A percentile compares a stretch with the other conserved stretches of the same genome.
These are phyloP conservation scores for Proterorhinus semilunaris DNA, from an alignment of 2,113 vertebrate genomes.

Conservation along the genomic window DNA sequence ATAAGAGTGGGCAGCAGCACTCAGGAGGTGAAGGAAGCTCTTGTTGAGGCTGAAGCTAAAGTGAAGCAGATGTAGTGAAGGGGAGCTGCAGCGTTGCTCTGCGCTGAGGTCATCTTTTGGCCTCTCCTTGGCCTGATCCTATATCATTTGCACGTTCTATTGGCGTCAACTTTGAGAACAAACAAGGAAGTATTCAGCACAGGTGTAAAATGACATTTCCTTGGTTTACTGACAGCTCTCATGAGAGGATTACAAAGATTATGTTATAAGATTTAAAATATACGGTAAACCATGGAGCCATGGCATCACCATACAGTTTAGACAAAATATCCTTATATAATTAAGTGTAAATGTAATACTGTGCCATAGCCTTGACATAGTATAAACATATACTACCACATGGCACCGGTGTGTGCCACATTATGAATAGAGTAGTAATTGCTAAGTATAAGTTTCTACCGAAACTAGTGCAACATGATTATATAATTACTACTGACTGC, in stretches of 20 bases:
- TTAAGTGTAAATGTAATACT: slow-evolving; percentile 25
- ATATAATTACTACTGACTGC: slow-evolving; percentile 22
- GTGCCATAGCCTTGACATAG: slow-evolving; percentile 10
- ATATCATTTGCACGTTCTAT: slow-evolving; percentile 31
- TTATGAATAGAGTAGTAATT: slow-evolving; percentile 38
- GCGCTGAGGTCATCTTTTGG: slow-evolving; percentile 66
- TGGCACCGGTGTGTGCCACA: slow-evolving; percentile 2
- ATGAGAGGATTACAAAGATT: not conserved
- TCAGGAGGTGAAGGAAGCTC: slow-evolving; percentile 56
- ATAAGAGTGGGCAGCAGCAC: slow-evolving; percentile 16
- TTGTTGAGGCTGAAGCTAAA: slow-evolving; percentile 73
- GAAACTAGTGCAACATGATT: slow-evolving; percentile 11
- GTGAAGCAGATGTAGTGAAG: slow-evolving; percentile 77
- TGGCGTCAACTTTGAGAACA: slow-evolving; percentile 32
- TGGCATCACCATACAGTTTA: slow-evolving; percentile 3
- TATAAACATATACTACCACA: slow-evolving; percentile 35
- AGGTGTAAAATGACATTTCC: slow-evolving; percentile 39
- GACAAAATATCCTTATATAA: slow-evolving; percentile 16
- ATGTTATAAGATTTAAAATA: not conserved
- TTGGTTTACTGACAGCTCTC: not conserved
- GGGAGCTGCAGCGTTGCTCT: slow-evolving; percentile 64
- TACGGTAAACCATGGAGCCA: slow-evolving; percentile 6
- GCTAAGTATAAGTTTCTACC: slow-evolving; percentile 39
- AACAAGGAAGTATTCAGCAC: slow-evolving; percentile 37
- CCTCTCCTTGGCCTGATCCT: slow-evolving; percentile 42